phyloP scores from a whole-genome alignment of 2,888 invertebrate genomes.

The Eristalis tenax region DNA sequence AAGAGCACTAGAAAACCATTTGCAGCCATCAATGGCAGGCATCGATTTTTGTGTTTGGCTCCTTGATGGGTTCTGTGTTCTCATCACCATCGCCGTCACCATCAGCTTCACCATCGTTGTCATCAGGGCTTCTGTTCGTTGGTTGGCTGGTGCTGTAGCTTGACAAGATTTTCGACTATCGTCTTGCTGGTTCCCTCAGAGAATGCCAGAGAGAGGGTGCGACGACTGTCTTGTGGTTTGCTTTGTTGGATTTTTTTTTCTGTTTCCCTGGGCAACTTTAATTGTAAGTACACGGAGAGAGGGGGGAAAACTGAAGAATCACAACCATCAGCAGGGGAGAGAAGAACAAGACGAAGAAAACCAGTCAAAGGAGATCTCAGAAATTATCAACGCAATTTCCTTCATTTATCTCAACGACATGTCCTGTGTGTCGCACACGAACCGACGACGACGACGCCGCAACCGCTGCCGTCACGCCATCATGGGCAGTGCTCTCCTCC shows the following conservation, averaged over 20 bases:
- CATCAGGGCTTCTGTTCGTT: neutral
- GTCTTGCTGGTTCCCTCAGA: neutral
- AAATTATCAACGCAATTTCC: slow-evolving; percentile 71
- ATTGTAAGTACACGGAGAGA: slow-evolving; percentile 35
- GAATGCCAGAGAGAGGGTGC: neutral
- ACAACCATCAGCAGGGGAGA: neutral
- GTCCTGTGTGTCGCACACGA: slow-evolving; percentile 53
- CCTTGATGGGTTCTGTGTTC: slow-evolving; percentile 45
- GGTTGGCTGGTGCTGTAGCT: neutral
- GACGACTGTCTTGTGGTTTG: slow-evolving; percentile 5
- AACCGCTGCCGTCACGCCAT: slow-evolving; percentile 17
- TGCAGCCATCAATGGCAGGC: slow-evolving; percentile 55
- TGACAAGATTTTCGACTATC: neutral
- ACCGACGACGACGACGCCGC: slow-evolving; percentile 15
- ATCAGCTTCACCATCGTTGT: slow-evolving; percentile 20
- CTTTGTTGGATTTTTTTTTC: slow-evolving; percentile 6
- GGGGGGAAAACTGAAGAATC: neutral
- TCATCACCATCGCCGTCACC: neutral
- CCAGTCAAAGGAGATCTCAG: slow-evolving; percentile 53
- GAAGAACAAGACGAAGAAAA: neutral
- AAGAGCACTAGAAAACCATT: slow-evolving; percentile 66
- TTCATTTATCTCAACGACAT: slow-evolving; percentile 66
- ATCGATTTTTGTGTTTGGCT: slow-evolving; percentile 62
- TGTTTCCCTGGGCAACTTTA: slow-evolving; percentile 48
- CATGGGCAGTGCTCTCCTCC: slow-evolving; percentile 10